Conservation (phyloP, 2,113 vertebrate species). For the Antidorcas marsupialis region DNA sequence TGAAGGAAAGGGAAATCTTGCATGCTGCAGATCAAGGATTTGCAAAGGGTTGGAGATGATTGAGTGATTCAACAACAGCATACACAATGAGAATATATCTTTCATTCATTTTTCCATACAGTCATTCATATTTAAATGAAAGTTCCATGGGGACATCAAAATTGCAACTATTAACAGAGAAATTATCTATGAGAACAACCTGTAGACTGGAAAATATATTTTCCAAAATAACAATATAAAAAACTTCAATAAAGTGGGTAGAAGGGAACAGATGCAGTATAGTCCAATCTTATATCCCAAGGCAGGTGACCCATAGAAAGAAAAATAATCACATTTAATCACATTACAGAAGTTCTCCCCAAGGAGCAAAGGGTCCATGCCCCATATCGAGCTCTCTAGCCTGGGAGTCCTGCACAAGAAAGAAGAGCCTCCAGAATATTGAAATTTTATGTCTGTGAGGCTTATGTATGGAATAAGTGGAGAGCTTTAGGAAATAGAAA, state of each 20-base stretch:
- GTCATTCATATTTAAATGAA: not conserved
- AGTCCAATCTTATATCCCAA: not conserved
- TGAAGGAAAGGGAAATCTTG: not conserved
- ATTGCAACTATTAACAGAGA: not conserved
- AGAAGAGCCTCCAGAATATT: not conserved
- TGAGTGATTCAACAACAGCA: not conserved
- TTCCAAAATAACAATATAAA: not conserved
- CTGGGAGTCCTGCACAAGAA: not conserved
- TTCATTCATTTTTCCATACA: not conserved
- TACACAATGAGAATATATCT: not conserved
- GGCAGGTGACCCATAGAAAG: not conserved
- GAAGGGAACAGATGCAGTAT: not conserved
- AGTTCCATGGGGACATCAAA: not conserved
- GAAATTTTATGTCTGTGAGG: not conserved
- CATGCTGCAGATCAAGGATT: not conserved
- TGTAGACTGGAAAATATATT: not conserved
- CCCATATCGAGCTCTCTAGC: not conserved
- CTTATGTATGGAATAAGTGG: not conserved
- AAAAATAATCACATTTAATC: not conserved
- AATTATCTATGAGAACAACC: not conserved
- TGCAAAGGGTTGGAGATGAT: accelerated
- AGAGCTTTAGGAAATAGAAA: not conserved
- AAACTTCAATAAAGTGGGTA: not conserved
- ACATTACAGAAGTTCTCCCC: not conserved
- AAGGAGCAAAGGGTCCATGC: not conserved